phyloP scores from a whole-genome alignment of 2,797 vertebrate genomes.

The Carcharodon carcharias region DNA sequence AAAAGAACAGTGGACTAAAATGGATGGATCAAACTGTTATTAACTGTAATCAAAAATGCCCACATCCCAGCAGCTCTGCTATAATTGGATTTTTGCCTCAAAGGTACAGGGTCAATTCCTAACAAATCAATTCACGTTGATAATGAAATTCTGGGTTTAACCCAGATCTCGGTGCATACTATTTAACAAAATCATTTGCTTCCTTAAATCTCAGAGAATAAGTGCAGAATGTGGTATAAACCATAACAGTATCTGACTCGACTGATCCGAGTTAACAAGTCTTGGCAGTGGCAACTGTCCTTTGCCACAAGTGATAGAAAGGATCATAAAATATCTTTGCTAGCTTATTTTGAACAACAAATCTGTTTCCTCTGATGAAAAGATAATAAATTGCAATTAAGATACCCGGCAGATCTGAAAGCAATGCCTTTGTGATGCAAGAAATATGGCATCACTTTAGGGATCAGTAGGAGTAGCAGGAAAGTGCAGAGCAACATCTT shows the following conservation, averaged over 20 bases:
- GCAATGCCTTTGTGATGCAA: not conserved
- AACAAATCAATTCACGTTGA: constrained; percentile 21
- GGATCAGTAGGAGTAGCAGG: not conserved
- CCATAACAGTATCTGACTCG: not conserved
- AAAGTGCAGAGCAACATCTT: not conserved
- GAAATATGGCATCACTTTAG: not conserved
- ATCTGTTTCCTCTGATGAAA: not conserved
- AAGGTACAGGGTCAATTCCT: constrained; percentile 5
- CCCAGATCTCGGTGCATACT: not conserved
- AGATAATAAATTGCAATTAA: not conserved
- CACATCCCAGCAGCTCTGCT: not conserved
- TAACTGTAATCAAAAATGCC: constrained; percentile 32
- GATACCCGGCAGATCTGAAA: not conserved
- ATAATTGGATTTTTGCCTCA: constrained; percentile 17
- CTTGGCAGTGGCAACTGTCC: not conserved
- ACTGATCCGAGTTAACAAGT: not conserved
- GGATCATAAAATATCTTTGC: not conserved
- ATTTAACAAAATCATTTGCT: not conserved
- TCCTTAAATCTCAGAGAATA: not conserved
- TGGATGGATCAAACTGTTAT: constrained; percentile 13
- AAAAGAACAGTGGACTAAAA: constrained; percentile 18
- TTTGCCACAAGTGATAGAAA: not conserved
- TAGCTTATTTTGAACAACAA: not conserved
- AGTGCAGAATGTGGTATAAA: not conserved
- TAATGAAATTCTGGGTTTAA: not conserved